phyloP scores from a whole-genome alignment of 2,888 invertebrate species.

The Synanthedon formicaeformis region DNA sequence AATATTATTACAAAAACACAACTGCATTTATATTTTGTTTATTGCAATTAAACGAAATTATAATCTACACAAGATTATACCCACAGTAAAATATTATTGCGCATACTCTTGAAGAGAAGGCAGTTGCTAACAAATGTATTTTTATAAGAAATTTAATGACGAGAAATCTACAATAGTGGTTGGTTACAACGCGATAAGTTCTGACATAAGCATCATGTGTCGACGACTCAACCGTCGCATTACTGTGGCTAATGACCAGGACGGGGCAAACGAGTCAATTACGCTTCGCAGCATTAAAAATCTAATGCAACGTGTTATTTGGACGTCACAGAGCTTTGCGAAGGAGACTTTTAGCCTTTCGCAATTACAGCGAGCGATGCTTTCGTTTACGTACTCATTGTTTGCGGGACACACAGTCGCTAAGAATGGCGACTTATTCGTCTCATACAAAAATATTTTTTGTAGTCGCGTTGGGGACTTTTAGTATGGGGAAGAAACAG shows the following conservation, averaged over 20 bases:
- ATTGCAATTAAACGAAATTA: too few species aligned
- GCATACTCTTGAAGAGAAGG: slow-evolving; percentile 8
- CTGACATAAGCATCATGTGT: slow-evolving; percentile 1
- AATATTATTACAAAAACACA: too few species aligned
- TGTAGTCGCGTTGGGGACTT: too few species aligned
- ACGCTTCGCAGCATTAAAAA: slow-evolving; percentile 4
- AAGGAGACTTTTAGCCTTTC: not conserved
- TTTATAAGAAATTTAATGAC: not conserved
- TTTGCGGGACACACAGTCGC: too few species aligned
- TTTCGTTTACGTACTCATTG: slow-evolving; percentile 21
- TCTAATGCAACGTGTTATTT: slow-evolving; percentile 8
- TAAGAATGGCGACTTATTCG: too few species aligned
- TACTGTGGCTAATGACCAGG: slow-evolving; percentile 11
- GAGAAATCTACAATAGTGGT: too few species aligned
- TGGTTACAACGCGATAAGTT: not conserved
- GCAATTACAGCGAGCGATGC: slow-evolving; percentile 15
- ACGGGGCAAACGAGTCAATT: slow-evolving; percentile 11
- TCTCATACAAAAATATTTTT: too few species aligned
- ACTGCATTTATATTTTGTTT: too few species aligned
- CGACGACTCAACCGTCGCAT: slow-evolving; percentile 2
- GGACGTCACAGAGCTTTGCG: slow-evolving; percentile 1
- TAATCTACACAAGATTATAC: too few species aligned
- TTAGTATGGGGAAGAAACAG: too few species aligned
- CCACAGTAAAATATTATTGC: too few species aligned
- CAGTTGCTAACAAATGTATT: slow-evolving; percentile 5